Evolutionary conservation across 2,113 vertebrate species (phyloP).

Genomic region (Neogale vison): DNA sequence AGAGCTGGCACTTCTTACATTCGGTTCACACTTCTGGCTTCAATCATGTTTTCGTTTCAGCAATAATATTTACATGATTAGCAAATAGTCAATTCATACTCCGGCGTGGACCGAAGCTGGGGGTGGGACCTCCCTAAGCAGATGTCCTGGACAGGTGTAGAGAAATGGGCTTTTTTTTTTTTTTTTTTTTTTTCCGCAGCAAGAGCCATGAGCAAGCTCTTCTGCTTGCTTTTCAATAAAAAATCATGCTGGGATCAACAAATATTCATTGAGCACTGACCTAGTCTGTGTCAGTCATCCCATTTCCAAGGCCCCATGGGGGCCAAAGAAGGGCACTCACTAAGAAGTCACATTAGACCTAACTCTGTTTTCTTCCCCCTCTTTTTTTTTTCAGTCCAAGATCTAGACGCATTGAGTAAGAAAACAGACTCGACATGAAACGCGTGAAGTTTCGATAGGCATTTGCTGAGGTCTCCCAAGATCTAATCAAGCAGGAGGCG

Average conservation of each 20-base stretch:
- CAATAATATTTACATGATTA: conserved; percentile 72
- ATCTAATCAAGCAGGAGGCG: not conserved
- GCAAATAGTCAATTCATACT: conserved; percentile 57
- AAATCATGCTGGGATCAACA: not conserved
- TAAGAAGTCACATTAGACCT: not conserved
- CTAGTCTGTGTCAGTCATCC: not conserved
- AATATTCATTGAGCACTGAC: not conserved
- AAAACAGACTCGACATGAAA: not conserved
- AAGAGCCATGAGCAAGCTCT: conserved; percentile 56
- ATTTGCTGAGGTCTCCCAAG: not conserved
- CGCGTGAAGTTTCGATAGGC: not conserved
- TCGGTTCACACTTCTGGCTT: conserved; percentile 44
- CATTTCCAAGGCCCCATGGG: not conserved
- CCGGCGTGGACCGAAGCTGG: conserved; percentile 8
- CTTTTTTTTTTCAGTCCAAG: not conserved
- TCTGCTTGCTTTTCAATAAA: conserved; percentile 35
- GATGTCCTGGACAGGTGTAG: conserved; percentile 56
- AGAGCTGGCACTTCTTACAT: conserved; percentile 50
- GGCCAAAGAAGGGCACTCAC: not conserved
- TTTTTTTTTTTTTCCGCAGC: not conserved
- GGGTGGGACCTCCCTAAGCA: conserved; percentile 27
- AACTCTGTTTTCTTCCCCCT: not conserved
- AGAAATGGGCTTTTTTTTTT: not conserved
- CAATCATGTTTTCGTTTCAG: conserved; percentile 57
- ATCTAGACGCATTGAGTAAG: not conserved